Percentiles rank a stretch among this genome's conserved stretches.
These are phyloP conservation scores for Capreolus pygargus DNA, from an alignment of 2,113 vertebrate species.

Conservation along the genomic window DNA sequence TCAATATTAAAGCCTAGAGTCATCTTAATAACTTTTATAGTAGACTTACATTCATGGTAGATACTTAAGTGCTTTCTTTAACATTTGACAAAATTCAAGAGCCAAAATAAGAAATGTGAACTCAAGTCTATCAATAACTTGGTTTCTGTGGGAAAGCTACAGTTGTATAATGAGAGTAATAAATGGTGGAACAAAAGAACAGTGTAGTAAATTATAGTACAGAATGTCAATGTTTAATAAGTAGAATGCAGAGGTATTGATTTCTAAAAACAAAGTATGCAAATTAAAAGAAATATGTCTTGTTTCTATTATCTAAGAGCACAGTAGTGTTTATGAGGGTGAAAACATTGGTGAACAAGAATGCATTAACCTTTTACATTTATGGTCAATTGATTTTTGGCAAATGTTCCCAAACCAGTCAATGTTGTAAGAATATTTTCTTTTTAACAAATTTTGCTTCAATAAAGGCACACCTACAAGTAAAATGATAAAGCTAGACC, in stretches of 20 bases:
- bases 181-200: not conserved
- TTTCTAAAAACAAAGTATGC: not conserved
- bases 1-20: not conserved
- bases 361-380: not conserved
- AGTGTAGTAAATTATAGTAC: not conserved
- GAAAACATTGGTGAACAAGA: not conserved
- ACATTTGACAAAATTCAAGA: slow-evolving; percentile 28
- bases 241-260: not conserved
- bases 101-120: not conserved
- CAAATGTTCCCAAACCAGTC: not conserved
- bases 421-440: not conserved
- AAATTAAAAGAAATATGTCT: not conserved
- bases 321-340: not conserved
- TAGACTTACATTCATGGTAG: not conserved
- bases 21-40: not conserved
- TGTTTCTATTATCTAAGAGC: not conserved
- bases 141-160: not conserved
- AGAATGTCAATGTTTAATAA: not conserved
- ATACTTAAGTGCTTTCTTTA: not conserved
- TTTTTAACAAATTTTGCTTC: not conserved
- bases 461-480: not conserved
- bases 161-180: not conserved
- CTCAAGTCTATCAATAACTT: not conserved
- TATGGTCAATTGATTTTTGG: not conserved
- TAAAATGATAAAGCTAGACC: not conserved